phyloP scores from a whole-genome alignment of 2,888 invertebrate genomes.

The Diadegma fenestrale region DNA sequence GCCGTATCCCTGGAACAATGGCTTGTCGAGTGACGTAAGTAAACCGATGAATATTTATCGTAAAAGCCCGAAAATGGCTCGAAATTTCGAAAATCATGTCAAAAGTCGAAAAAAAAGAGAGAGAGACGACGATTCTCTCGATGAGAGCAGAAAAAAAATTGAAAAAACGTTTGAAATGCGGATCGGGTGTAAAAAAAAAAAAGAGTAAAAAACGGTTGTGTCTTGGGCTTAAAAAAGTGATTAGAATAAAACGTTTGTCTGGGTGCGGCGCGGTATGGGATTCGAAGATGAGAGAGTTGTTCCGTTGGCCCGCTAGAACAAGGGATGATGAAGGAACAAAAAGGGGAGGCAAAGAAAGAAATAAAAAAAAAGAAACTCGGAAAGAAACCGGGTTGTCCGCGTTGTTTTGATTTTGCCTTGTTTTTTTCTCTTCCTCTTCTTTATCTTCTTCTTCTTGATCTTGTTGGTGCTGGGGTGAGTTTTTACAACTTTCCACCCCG shows the following conservation, averaged over 20 bases:
- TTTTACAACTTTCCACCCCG: conserved; percentile 54
- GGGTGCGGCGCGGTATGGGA: not conserved
- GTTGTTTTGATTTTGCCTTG: conserved; percentile 53
- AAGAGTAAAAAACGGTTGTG: conserved; percentile 24
- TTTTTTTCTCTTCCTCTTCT: conserved; percentile 33
- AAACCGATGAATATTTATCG: not conserved
- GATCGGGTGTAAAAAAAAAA: conserved; percentile 10
- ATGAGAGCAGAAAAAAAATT: not conserved
- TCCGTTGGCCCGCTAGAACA: conserved; percentile 62
- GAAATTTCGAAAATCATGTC: not conserved
- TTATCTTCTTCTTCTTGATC: conserved; percentile 40
- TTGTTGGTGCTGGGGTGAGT: conserved; percentile 27
- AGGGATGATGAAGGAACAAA: conserved; percentile 27
- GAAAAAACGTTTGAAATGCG: not conserved
- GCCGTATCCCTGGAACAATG: conserved; percentile 84
- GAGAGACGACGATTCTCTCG: not conserved
- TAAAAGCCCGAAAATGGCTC: not conserved
- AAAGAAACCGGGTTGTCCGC: conserved; percentile 65
- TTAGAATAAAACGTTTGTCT: conserved; percentile 57
- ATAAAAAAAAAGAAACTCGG: conserved; percentile 62
- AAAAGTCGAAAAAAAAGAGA: not conserved
- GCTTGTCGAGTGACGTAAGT: conserved; percentile 83
- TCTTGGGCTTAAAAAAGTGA: conserved; percentile 45
- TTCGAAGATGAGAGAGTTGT: conserved; percentile 38
- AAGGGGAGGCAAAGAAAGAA: not conserved